Evolutionary conservation across 2,888 invertebrate genomes (phyloP).

Genomic region (Orchesellides sinensis): DNA sequence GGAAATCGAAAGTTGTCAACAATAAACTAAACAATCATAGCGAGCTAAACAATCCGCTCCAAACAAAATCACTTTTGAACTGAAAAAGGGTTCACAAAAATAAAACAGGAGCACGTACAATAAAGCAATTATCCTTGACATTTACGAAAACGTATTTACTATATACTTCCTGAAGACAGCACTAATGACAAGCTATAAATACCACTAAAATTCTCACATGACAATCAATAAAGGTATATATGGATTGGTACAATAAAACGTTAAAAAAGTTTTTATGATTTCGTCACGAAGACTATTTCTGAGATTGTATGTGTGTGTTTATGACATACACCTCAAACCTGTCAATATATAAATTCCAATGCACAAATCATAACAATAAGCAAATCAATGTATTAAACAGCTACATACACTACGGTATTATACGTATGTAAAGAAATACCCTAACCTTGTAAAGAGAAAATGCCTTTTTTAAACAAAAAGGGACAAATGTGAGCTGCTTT

Average conservation of each 20-base stretch:
- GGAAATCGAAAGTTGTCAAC: background rate
- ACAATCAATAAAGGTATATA: background rate
- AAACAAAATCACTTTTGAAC: background rate
- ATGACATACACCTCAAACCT: background rate
- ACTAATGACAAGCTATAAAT: constrained; percentile 1
- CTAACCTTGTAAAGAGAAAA: constrained; percentile 57
- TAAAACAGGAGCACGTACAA: background rate
- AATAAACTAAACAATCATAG: background rate
- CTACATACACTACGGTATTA: no score
- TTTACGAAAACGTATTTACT: constrained; percentile 24
- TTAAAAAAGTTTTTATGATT: constrained; percentile 1
- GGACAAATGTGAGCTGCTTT: constrained; percentile 54
- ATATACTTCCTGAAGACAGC: constrained; percentile 11
- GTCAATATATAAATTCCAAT: constrained; percentile 34
- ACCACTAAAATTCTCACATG: background rate
- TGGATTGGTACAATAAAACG: background rate
- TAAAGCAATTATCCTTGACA: constrained; percentile 47
- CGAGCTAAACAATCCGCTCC: background rate
- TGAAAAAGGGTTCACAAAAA: constrained; percentile 29
- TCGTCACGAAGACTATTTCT: background rate
- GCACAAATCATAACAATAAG: constrained; percentile 34
- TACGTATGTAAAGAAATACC: no score
- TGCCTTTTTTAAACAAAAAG: constrained; percentile 55
- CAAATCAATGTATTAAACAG: no score
- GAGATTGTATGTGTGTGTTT: background rate